These are phyloP conservation scores for Rhincodon typus DNA, from an alignment of 2,797 vertebrate genomes.

Conservation along the genomic window DNA sequence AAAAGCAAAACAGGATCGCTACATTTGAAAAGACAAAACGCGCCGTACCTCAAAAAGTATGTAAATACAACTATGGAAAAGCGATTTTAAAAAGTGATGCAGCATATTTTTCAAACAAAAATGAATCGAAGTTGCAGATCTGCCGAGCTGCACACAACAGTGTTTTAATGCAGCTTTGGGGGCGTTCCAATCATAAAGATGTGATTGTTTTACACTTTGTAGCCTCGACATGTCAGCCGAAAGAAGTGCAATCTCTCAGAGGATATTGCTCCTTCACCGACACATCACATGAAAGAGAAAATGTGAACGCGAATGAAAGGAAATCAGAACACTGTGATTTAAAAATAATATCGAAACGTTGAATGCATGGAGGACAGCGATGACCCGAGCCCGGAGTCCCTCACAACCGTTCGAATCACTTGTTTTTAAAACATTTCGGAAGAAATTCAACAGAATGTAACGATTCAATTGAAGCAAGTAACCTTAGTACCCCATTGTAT, in stretches of 20 bases:
- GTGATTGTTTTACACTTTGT: constrained; percentile 7
- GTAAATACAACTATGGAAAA: not conserved
- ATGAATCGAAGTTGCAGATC: not conserved
- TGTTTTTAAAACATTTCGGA: not conserved
- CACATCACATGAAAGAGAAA: not conserved
- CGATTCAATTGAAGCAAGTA: not conserved
- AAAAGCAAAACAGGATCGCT: not conserved
- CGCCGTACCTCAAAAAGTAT: not conserved
- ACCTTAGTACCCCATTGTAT: not conserved
- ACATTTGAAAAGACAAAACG: not conserved
- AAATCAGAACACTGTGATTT: not conserved
- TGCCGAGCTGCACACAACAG: not conserved
- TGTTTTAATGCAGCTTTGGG: constrained; percentile 20
- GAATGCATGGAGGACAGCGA: not conserved
- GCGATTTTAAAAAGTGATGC: not conserved
- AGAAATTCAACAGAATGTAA: not conserved
- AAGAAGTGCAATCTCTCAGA: not conserved
- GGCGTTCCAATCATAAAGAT: not conserved
- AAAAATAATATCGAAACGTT: not conserved
- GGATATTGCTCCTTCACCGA: not conserved
- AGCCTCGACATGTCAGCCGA: not conserved
- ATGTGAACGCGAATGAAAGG: constrained; percentile 3
- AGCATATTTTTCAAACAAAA: not conserved
- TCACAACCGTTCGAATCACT: not conserved
- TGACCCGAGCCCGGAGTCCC: not conserved